Base-by-base conservation (phyloP, 2,113 vertebrate species). In the Balaeniceps rex region DNA sequence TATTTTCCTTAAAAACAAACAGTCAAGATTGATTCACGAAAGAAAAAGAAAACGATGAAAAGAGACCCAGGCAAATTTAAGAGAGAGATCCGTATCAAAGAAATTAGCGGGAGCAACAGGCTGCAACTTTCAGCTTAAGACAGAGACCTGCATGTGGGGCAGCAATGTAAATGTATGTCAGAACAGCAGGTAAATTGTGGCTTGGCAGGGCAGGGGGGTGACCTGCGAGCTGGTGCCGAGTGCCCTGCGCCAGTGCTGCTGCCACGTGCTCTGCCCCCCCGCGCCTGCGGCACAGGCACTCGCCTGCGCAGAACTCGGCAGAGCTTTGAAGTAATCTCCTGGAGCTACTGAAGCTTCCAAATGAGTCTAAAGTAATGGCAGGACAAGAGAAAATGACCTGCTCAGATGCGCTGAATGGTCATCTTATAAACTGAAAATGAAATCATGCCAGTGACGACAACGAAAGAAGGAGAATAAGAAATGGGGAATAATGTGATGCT, bases 1-100 rank as follows among this genome's bases (percentile, higher is more conserved):
- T 29, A 52, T 68, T 95, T 95, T 85, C 82, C 60, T 71, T 94
- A 86, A 85, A 95, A 95, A 93, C 47, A 91, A 97, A 88, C 33
- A 55, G 82, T 47, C 72, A 80, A 83, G 74, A 94, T 36, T 66
- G 90, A 95, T 60, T 83, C 38, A 60, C 2, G 4, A 90, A 91
- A 87, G 65, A 57, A 82, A 94, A 75, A 69, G 23, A 49, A 68
- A 96, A 76, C 0, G 1, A 83, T 23, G 86, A 88, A 76, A 69
- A 77, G 61, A 46, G 66, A 95, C 42, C 33, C 54, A 83, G 54
- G 46, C 19, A 76, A 87, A 94, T 83, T 91, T 75, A 61, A 91
- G 61, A 82, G 61, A n/a, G 54, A 82, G 88, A 87, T 80, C 33
- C 5, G 1, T 31, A 83, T 51, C 75, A 55, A 47, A 88, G 29